Percentiles rank a stretch among this genome's conserved stretches.
These are phyloP conservation scores for Brachyhypopomus occidentalis DNA, from an alignment of 2,113 vertebrate genomes.

Conservation along the genomic window DNA sequence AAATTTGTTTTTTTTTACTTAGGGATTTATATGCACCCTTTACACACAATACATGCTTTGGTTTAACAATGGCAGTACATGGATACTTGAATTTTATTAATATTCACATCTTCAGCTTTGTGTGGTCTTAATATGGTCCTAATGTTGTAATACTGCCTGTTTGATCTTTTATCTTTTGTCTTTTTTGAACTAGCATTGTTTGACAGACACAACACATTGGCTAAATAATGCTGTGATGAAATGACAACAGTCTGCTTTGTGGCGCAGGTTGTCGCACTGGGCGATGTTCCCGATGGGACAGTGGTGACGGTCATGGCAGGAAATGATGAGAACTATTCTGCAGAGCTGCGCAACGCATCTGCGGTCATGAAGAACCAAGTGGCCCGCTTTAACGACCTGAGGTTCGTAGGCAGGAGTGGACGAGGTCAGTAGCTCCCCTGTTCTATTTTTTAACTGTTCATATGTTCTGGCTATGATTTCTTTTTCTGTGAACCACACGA, in stretches of 20 bases:
- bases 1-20: too few species aligned
- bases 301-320: constrained; percentile 97
- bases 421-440: constrained; percentile 80
- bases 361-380: constrained; percentile 94
- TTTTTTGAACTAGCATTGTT: neutral
- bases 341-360: constrained; percentile 93
- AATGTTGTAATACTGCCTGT: neutral
- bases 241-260: constrained; percentile 1
- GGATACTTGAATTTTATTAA: too few species aligned
- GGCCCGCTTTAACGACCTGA: constrained; percentile 95
- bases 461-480: constrained; percentile 20
- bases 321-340: constrained; percentile 96
- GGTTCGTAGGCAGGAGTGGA: constrained; percentile 96
- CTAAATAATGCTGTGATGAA: neutral
- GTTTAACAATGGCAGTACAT: too few species aligned
- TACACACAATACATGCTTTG: too few species aligned
- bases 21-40: too few species aligned
- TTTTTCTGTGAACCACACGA: constrained; percentile 17
- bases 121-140: neutral
- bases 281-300: constrained; percentile 91
- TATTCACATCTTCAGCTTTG: neutral
- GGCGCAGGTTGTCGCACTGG: constrained; percentile 88
- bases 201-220: neutral
- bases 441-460: constrained; percentile 23
- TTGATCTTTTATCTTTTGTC: neutral